Conservation (phyloP, 1,140 invertebrate genomes). For the Calycopis cecrops region DNA sequence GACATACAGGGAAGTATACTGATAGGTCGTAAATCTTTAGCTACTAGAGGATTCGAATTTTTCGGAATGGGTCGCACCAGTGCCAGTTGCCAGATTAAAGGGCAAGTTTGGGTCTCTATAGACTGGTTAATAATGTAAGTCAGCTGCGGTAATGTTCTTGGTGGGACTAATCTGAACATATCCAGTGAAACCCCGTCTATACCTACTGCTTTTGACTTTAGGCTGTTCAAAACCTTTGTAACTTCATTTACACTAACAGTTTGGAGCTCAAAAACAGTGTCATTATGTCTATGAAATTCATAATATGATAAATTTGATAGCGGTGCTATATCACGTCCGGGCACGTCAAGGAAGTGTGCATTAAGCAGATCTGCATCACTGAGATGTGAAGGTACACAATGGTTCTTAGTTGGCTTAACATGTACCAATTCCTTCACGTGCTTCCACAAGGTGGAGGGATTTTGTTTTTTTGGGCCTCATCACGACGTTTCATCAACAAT, state of each 20-base stretch:
- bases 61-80: background rate
- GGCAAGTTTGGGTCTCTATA: background rate
- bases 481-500: conserved; percentile 13
- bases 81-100: background rate
- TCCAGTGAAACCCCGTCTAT: background rate
- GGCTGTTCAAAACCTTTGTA: background rate
- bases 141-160: background rate
- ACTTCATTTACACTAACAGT: background rate
- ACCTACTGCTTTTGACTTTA: background rate
- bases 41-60: too few relatives aligned
- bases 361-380: background rate
- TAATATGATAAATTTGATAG: background rate
- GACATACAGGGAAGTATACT: background rate
- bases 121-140: too few relatives aligned
- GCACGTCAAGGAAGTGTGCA: background rate
- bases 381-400: background rate
- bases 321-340: too few relatives aligned
- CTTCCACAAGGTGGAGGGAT: conserved; percentile 7
- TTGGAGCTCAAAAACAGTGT: background rate
- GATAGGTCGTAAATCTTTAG: too few relatives aligned
- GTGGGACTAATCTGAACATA: background rate
- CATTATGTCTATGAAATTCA: background rate
- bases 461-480: conserved; percentile 7
- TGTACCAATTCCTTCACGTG: background rate
- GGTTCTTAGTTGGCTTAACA: background rate